Evolutionary conservation across 2,797 vertebrate genomes (phyloP).

Genomic region (Ptychobarbus kaznakovi): DNA sequence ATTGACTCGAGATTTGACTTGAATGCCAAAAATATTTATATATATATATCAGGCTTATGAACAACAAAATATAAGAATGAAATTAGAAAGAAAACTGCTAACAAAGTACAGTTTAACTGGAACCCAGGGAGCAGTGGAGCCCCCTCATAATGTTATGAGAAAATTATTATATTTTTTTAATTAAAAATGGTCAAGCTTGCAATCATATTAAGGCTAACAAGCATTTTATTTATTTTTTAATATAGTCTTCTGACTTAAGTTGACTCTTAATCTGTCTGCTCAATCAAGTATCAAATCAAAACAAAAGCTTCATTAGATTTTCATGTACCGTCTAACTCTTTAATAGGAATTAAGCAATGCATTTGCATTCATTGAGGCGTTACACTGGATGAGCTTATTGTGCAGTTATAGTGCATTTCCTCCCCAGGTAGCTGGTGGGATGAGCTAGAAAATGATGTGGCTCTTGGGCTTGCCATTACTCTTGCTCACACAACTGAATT

Average conservation of each 20-base stretch:
- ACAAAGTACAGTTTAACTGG: background rate
- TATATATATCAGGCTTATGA: background rate
- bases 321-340: slow-evolving; percentile 29
- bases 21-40: no score
- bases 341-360: slow-evolving; percentile 37
- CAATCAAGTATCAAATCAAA: slow-evolving; percentile 42
- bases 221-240: background rate
- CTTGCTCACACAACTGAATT: slow-evolving; percentile 74
- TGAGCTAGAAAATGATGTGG: slow-evolving; percentile 68
- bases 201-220: background rate
- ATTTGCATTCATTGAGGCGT: slow-evolving; percentile 14
- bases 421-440: slow-evolving; percentile 70
- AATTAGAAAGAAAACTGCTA: background rate
- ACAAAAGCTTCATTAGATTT: slow-evolving; percentile 45
- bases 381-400: slow-evolving; percentile 63
- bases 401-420: slow-evolving; percentile 65
- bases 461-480: slow-evolving; percentile 69
- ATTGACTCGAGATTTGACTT: background rate
- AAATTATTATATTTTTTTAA: background rate
- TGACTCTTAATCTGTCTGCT: slow-evolving; percentile 4
- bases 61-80: no score
- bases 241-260: background rate
- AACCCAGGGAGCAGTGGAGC: background rate
- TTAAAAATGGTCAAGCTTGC: background rate
- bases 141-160: background rate